Evolutionary conservation across 1,140 invertebrate species (phyloP).

Genomic region (Drosophila sucinea): DNA sequence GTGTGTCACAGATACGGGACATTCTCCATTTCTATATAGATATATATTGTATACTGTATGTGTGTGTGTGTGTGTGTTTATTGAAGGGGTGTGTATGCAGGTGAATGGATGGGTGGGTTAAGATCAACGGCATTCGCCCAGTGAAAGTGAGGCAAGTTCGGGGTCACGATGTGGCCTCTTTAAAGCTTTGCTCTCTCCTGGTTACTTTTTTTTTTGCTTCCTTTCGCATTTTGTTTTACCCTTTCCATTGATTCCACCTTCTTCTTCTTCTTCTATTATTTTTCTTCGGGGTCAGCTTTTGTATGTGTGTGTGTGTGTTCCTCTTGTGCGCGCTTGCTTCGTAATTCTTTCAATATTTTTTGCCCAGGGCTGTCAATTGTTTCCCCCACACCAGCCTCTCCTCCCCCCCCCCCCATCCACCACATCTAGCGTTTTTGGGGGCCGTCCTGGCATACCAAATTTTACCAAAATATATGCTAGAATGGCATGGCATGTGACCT

Average conservation of each 20-base stretch:
- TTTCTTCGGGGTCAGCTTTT: conserved; percentile 36
- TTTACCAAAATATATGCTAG: conserved; percentile 21
- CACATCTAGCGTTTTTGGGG: neutral
- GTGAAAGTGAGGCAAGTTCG: neutral
- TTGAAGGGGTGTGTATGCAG: conserved; percentile 8
- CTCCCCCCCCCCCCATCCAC: neutral
- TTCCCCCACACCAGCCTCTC: neutral
- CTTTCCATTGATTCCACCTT: conserved; percentile 8
- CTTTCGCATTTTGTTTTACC: conserved; percentile 60
- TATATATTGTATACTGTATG: neutral
- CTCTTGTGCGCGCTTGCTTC: conserved; percentile 31
- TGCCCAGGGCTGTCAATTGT: conserved; percentile 52
- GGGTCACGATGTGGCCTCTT: conserved; percentile 23
- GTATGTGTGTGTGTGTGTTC: conserved; percentile 26
- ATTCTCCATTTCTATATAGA: conserved; percentile 1
- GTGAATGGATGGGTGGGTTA: neutral
- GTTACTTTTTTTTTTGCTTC: conserved; percentile 34
- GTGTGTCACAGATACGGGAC: conserved; percentile 55
- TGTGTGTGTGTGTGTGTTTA: conserved; percentile 14
- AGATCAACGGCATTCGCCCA: conserved; percentile 35
- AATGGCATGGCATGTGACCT: conserved; percentile 48
- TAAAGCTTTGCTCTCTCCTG: conserved; percentile 43
- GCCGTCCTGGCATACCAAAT: conserved; percentile 38
- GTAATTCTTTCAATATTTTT: conserved; percentile 43
- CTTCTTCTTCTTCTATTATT: conserved; percentile 18